Base-by-base conservation (phyloP, 92 coral and sea anemone species). In the Isaurus tuberculatus region DNA sequence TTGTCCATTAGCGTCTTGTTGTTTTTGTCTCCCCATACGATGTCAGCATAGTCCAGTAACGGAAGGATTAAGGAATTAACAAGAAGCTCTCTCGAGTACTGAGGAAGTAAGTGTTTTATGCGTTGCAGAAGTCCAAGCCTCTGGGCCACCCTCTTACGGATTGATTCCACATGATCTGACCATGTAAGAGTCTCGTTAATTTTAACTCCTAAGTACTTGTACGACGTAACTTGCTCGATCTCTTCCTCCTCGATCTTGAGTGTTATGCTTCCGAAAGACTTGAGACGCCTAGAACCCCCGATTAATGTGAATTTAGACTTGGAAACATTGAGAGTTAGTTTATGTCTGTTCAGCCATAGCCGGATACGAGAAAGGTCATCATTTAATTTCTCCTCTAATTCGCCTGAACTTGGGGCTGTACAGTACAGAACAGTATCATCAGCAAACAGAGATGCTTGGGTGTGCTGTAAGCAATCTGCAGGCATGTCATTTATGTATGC, bases 91-190 rank as follows among this genome's bases (percentile, higher is more conserved):
- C 87, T 26, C 46, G 87, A 29, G 87, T 57, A 31, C 46, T 55
- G 80, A 83, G 87, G 87, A 46, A 83, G 74, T 70, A 83, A 63
- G 86, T 83, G 86, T 42, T 70, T 83, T 13, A 83, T 83, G 44
- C 80, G 64, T 83, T 63, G 63, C 32, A 83, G 70, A 32, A 83
- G 46, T 31, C 80, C 86, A 49, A 83, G 86, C 72, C 81, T 83
- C 31, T 83, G 71, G 65, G 57, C 70, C 70, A 83, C 87, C 70
- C 36, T 83, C 87, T 57, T 83, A 19, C 40, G 81, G 67, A 83
- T 72, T 66, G 28, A 60, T 0, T 22, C 57, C 29, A 79, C 53
- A 22, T 79, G 84, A 13, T 75, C 81, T 42, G 11, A 25, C 84
- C 55, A 63, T 2, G 43, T 79, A 58, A 79, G 27, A 27, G 73